These are phyloP conservation scores for Callimorpha dominula DNA, from an alignment of 2,888 invertebrate species.

Conservation along the genomic window DNA sequence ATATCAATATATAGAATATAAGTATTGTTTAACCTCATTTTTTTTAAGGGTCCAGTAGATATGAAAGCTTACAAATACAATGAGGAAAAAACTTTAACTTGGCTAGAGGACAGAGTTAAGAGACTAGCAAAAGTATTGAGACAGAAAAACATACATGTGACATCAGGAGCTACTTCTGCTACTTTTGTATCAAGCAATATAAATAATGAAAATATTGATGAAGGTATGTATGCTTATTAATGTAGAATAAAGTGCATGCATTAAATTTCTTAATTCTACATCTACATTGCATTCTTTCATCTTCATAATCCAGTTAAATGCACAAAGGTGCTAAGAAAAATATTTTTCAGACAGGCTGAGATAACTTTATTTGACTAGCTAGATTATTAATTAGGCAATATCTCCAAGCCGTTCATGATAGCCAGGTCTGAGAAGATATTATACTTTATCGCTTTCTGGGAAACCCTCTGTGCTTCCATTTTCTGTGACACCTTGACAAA, in stretches of 20 bases:
- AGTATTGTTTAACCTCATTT: not conserved
- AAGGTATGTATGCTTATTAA: conserved; percentile 77
- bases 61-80: conserved; percentile 94
- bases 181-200: conserved; percentile 90
- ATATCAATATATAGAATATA: not conserved
- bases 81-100: conserved; percentile 91
- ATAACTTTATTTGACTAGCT: too few species aligned
- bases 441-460: too few species aligned
- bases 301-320: too few species aligned
- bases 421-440: too few species aligned
- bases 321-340: too few species aligned
- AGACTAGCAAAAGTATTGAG: conserved; percentile 88
- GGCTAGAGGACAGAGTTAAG: conserved; percentile 91
- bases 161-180: conserved; percentile 91
- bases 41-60: conserved; percentile 88
- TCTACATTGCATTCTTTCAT: too few species aligned
- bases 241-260: not conserved
- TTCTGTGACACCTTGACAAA: not conserved
- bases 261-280: too few species aligned
- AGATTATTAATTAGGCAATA: too few species aligned
- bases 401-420: too few species aligned
- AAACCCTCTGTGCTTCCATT: too few species aligned
- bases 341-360: too few species aligned
- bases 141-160: conserved; percentile 91
- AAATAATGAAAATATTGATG: conserved; percentile 85